Conservation (phyloP, 1,140 invertebrate genomes). For the Belonocnema kinseyi region DNA sequence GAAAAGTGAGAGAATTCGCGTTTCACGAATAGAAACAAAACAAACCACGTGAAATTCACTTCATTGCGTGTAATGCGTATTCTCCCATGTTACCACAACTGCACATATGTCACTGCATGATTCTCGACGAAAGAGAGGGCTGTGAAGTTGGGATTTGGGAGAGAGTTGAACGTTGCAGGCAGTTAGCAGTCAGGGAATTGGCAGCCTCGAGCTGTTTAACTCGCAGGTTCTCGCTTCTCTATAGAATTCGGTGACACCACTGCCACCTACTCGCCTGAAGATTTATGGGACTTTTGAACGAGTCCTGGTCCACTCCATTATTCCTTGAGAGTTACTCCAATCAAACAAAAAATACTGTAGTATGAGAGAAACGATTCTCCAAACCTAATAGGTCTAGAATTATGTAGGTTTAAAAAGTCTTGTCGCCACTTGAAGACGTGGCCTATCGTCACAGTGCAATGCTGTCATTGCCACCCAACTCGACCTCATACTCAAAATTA, state of each 20-base stretch:
- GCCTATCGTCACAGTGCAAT: too few relatives aligned
- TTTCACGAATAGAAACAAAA: constrained; percentile 38
- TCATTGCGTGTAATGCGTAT: neutral
- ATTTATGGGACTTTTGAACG: constrained; percentile 67
- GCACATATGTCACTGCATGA: constrained; percentile 10
- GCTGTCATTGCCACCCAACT: too few relatives aligned
- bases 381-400: too few relatives aligned
- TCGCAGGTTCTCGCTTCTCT: constrained; percentile 47
- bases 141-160: neutral
- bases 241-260: constrained; percentile 51
- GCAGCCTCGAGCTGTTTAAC: constrained; percentile 65
- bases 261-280: constrained; percentile 47
- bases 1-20: too few relatives aligned
- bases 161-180: constrained; percentile 45
- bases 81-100: constrained; percentile 1
- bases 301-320: constrained; percentile 61
- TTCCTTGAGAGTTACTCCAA: constrained; percentile 58
- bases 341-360: too few relatives aligned
- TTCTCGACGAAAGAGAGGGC: constrained; percentile 29
- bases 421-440: too few relatives aligned
- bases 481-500: too few relatives aligned
- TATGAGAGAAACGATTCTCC: too few relatives aligned
- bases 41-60: neutral
- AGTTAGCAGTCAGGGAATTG: constrained; percentile 61
- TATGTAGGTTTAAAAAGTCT: too few relatives aligned